Base-by-base conservation (phyloP, 2,113 vertebrate species). In the Chauna torquata region DNA sequence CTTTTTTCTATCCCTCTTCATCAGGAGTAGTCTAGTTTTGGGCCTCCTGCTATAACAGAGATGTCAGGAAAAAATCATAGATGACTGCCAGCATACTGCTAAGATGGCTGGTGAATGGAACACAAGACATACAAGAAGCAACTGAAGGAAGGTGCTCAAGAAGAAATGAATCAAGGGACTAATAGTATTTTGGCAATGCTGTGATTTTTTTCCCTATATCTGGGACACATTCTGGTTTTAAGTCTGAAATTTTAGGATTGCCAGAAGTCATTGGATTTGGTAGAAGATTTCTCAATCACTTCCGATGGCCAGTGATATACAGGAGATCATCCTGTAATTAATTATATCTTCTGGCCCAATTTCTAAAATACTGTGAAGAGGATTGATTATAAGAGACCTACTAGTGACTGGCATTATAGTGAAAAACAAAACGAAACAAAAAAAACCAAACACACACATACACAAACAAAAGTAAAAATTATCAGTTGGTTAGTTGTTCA, bases 331-430 rank as follows among this genome's bases (percentile, higher is more conserved):
- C 1, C 22, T 76, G n/a, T 71, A 36, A 44, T 34, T 71, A 69
- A 7, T 42, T 57, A 42, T 49, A 12, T 88, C 3, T 12, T 90
- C 18, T 75, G 11, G 13, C 2, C 6, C 90, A 36, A 58, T 45
- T 88, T 93, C 61, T 71, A 42, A 64, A 72, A 45, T 4, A 42
- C 4, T 10, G 16, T 65, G 28, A 88, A 88, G 4, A 5, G 5
- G 2, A 87, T 4, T 62, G 12, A 77, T 40, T 74, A 25, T 42
- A 49, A 22, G 12, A 85, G 23, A 88, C 3, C 4, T 62, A 64
- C 9, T 7, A 50, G 16, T n/a, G 23, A 11, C 13, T 6, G 36
- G 4, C 72, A 24, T 61, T 81, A 24, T 16, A 0, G 0, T 18
- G 7, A 8, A 6, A 1, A 2, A 42, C 66, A 78, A 75, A 58